These are phyloP conservation scores for Climacteris rufus DNA, from an alignment of 2,113 vertebrate species.

Conservation along the genomic window DNA sequence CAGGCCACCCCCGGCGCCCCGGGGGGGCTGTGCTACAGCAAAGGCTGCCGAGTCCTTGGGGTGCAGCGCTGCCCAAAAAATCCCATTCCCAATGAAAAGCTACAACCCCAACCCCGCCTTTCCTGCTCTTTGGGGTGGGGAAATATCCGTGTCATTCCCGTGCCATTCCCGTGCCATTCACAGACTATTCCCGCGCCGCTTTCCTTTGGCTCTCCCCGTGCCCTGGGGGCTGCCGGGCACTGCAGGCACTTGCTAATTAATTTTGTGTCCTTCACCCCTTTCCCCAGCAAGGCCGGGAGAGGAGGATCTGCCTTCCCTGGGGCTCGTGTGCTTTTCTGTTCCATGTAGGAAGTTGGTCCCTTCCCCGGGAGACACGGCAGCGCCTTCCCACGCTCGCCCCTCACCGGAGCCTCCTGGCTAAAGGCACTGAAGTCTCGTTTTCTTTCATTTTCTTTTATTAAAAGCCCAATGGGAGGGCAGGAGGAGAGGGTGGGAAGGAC, in stretches of 20 bases:
- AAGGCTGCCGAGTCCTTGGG: neutral
- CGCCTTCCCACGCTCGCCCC: neutral
- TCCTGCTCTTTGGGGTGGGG: neutral
- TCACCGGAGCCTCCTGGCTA: neutral
- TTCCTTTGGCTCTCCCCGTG: slow-evolving; percentile 4
- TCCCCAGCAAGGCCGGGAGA: neutral
- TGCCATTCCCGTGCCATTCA: neutral
- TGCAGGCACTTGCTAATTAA: neutral
- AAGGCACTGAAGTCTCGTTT: neutral
- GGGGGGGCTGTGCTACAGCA: neutral
- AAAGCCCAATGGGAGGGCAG: neutral
- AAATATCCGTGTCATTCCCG: neutral
- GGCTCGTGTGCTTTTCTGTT: too few relatives aligned
- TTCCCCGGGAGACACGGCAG: neutral
- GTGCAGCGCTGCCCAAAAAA: neutral
- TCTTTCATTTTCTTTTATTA: neutral
- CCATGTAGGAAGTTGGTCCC: neutral
- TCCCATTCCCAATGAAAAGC: too few relatives aligned
- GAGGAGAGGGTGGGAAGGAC: neutral
- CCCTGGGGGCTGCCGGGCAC: neutral
- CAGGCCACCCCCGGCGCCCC: neutral
- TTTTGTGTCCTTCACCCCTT: neutral
- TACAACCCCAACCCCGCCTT: neutral
- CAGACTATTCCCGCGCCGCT: too few relatives aligned
- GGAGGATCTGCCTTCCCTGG: neutral